Base-by-base conservation (phyloP, 2,888 invertebrate species). In the Rutpela maculata region DNA sequence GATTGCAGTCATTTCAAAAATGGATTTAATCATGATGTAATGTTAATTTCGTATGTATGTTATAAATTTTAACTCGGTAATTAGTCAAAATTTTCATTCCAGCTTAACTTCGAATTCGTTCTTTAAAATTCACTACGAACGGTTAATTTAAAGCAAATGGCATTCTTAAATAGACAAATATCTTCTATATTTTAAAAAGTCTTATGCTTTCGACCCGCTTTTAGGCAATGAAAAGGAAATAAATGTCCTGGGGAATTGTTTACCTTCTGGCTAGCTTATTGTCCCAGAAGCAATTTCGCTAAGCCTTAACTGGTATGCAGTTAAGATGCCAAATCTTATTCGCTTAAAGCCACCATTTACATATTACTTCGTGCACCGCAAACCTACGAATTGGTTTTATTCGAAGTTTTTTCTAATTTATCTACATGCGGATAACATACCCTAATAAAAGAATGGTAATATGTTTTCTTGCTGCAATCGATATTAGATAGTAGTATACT, bases 251-350 rank as follows among this genome's bases (percentile, higher is more conserved):
- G 66, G 31, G 59, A 74, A 67, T 66, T 74, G 74, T 74, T 66
- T 74, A 74, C 74, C 74, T 67, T 66, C 38, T 66, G 67, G 66
- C 65, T 38, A 73, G 65, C 66, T 59, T 74, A 74, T 66, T 66
- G 66, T 74, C 74, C 57, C 73, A 66, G 31, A 72, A 66, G 74
- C 66, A 74, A 74, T 74, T 74, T 59, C n/a, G 60, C 57, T 65
- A 66, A 67, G 67, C 50, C 26, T 59, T 59, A 17, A 57, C 57
- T 66, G 43, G 50, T 15, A 60, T 60, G 74, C 66, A 59, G 74
- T 50, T 56, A 65, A 43, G 22, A 60, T 38, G 38, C 43, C 60
- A 18, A 31, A 19, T 65, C 65, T 73, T 50, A 56, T 31, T 66
- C 62, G 55, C 59, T 65, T 62, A 50, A 67, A 67, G n/a, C 50